Base-by-base conservation (phyloP, 2,113 vertebrate species). In the Megaceryle maxima region DNA sequence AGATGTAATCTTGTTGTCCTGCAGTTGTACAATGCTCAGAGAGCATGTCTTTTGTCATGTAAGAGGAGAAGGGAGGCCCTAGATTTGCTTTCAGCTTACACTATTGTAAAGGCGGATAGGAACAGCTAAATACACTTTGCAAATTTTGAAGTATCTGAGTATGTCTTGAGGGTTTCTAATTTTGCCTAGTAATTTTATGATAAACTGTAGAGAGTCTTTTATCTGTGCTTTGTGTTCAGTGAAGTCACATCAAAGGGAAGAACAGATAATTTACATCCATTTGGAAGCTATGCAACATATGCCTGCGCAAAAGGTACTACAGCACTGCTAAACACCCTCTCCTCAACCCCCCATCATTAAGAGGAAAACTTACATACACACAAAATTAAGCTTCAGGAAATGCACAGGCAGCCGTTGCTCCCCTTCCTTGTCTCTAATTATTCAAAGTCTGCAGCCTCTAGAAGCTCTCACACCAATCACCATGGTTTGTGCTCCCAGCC, bases 201-300 rank as follows among this genome's bases (percentile, higher is more conserved):
- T 66, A 90, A 95, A 66, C 39, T 76, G 11, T 35, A 77, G 74
- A 83, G n/a, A 60, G 66, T 18, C 56, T 92, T 97, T 97, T 92
- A 83, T 83, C 91, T 95, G 37, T 60, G 7, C n/a, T 83, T 82
- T 68, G 57, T 64, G 39, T 74, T 80, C n/a, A 80, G 31, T 48
- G 50, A 68, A 83, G 57, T 87, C 66, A 92, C 94, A 94, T 94
- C 83, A 92, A 94, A 95, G 81, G 33, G 43, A 81, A 55, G 48
- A 69, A 37, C 6, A 13, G 41, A 51, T 87, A 29, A 33, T 80
- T 93, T 89, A 60, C 62, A 80, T 53, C 63, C 67, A 46, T 64
- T 81, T 73, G 50, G 81, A 90, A 92, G 78, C 16, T 50, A 76
- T 41, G 87, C 35, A 35, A 41, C 51, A 26, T 50, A 35, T 0